Evolutionary conservation across 2,113 vertebrate genomes (phyloP), one percentile per base, ranked within the genome.

Genomic region (Acinonyx jubatus): DNA sequence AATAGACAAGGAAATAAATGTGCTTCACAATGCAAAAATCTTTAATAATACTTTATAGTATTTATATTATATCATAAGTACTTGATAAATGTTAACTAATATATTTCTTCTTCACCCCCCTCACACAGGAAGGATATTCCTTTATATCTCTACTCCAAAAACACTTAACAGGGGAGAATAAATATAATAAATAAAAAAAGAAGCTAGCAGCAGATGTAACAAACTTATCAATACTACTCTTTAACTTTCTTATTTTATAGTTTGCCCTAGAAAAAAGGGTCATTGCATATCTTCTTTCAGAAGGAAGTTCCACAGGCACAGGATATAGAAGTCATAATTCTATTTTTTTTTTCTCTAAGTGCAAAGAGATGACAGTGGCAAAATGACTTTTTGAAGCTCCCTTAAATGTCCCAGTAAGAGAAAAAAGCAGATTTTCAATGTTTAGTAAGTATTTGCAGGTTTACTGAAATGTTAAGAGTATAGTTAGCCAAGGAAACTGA

Each of bases 11-110:
- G 41, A 82, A 66, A 68, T 36, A n/a, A 73, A 6, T 45, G 16
- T 31, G 33, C 18, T 92, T 95, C 74, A 76, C 1, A 66, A 57
- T 66, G 36, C 66, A 81, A 9, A 92, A 87, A 74, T 52, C n/a
- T 89, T 89, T 89, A 93, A 63, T 48, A 96, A 66, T 45, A 66
- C n/a, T 74, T 55, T 86, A 31, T 21, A 84, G 90, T 66, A 83
- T 31, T 74, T 76, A n/a, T 73, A 79, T 71, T 38, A 92, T 8
- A 61, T 57, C n/a, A 6, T 55, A 91, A 73, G 15, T 81, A 31
- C 48, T 65, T 82, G 81, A 66, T 41, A 81, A 57, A 66, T 86
- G 52, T 92, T 52, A 52, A 52, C 38, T 71, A 91, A 21, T 71
- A 36, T 66, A 74, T 88, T 87, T 21, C 21, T 23, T 81, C 71